Evolutionary conservation across 1,140 invertebrate genomes (phyloP).

Genomic region (Protaetia brevitarsis): DNA sequence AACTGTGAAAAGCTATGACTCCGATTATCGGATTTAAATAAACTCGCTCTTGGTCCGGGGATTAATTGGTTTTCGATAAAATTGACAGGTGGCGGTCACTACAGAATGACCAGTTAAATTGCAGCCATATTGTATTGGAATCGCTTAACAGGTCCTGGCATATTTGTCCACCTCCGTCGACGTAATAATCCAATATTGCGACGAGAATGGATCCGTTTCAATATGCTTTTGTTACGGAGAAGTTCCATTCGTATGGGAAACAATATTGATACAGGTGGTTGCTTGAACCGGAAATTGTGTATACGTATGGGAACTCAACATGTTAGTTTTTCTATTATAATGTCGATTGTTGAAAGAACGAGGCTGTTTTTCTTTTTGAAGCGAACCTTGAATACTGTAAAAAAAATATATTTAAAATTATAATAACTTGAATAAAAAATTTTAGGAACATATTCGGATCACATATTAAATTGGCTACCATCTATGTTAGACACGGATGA

Average conservation of each 20-base stretch:
- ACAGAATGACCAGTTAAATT: conserved; percentile 14
- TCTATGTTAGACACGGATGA: no score
- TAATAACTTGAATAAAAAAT: no score
- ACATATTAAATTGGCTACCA: no score
- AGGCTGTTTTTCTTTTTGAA: no score
- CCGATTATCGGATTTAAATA: conserved; percentile 16
- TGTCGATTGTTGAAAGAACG: no score
- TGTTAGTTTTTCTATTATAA: no score
- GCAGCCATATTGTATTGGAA: conserved; percentile 7
- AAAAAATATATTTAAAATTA: no score
- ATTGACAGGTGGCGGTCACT: conserved; percentile 12
- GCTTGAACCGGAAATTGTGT: neutral
- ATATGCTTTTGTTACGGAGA: neutral
- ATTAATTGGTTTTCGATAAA: conserved; percentile 18
- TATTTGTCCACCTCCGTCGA: neutral
- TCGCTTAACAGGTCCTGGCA: conserved; percentile 6
- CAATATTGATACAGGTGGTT: conserved; percentile 22
- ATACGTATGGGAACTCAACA: no score
- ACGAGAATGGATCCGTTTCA: neutral
- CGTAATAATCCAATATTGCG: conserved; percentile 12
- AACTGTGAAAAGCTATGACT: conserved; percentile 16
- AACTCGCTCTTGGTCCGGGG: conserved; percentile 11
- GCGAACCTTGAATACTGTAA: no score
- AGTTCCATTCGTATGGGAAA: conserved; percentile 13
- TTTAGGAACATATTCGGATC: no score